Percentiles rank a stretch among this genome's conserved stretches.
Evolutionary conservation across 2,888 invertebrate genomes (phyloP).

Genomic region (Scaptomyza caliginosa): DNA sequence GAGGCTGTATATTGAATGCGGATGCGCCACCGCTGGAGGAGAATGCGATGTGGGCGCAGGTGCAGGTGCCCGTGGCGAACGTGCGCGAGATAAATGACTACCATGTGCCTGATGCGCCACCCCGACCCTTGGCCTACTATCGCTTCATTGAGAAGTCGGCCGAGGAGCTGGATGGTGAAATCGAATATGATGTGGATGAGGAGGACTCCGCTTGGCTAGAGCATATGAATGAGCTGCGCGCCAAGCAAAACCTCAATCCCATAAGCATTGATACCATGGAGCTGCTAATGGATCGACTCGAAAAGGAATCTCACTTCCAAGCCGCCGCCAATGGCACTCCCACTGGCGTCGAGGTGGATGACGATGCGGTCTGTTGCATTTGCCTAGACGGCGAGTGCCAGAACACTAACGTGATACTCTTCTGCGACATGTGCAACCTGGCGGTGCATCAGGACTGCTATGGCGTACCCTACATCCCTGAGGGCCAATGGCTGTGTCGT

Average conservation of each 20-base stretch:
- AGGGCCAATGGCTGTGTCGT: constrained; percentile 98
- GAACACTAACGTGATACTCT: constrained; percentile 98
- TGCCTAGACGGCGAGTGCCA: constrained; percentile 99
- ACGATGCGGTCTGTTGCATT: constrained; percentile 99
- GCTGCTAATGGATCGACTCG: constrained; percentile 97
- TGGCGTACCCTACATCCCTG: constrained; percentile 96
- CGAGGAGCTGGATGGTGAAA: constrained; percentile 96
- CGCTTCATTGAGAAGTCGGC: constrained; percentile 97
- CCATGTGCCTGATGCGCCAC: constrained; percentile 92
- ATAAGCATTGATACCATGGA: constrained; percentile 96
- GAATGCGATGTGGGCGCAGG: constrained; percentile 83
- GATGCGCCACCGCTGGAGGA: constrained; percentile 81
- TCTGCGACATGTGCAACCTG: constrained; percentile 99
- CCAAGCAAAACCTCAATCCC: constrained; percentile 88
- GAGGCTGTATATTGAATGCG: constrained; percentile 82
- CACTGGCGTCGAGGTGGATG: constrained; percentile 93
- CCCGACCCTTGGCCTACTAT: constrained; percentile 94
- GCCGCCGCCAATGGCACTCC: constrained; percentile 89
- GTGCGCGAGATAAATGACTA: constrained; percentile 90
- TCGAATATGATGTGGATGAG: constrained; percentile 99
- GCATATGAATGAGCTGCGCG: constrained; percentile 93
- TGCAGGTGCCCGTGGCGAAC: constrained; percentile 89
- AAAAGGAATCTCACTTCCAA: constrained; percentile 98
- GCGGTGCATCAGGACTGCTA: constrained; percentile 99
- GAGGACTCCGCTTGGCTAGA: constrained; percentile 98